Evolutionary conservation across 2,113 vertebrate species (phyloP).

Genomic region (Seriola rivoliana): DNA sequence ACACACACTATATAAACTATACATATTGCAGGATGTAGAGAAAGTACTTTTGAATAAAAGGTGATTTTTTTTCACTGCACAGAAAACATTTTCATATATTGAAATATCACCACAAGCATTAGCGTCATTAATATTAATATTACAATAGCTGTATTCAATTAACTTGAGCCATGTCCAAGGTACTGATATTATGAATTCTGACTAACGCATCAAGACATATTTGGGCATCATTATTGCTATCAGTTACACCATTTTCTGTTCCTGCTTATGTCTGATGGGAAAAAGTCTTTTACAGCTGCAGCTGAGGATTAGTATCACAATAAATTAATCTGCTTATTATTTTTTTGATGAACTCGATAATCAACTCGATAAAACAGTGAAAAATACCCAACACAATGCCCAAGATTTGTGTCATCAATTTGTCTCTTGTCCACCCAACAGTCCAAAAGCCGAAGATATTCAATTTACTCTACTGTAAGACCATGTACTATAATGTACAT

Average conservation of each 20-base stretch:
- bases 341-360: not conserved
- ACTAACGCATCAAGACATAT: no score
- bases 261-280: not conserved
- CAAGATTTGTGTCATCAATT: not conserved
- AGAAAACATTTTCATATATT: not conserved
- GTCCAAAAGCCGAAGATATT: no score
- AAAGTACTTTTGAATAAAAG: not conserved
- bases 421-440: not conserved
- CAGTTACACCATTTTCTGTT: not conserved
- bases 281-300: not conserved
- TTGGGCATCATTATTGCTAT: not conserved
- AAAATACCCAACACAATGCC: not conserved
- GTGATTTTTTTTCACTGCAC: not conserved
- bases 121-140: not conserved
- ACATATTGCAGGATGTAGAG: not conserved
- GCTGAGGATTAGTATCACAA: not conserved
- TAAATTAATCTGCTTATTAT: not conserved
- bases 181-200: not conserved
- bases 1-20: not conserved
- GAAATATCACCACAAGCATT: not conserved
- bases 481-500: no score
- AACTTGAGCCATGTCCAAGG: not conserved
- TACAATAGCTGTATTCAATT: not conserved
- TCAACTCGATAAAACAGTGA: not conserved
- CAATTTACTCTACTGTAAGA: no score